phyloP scores from a whole-genome alignment of 2,113 vertebrate genomes.

The Ceyx melanurus region DNA sequence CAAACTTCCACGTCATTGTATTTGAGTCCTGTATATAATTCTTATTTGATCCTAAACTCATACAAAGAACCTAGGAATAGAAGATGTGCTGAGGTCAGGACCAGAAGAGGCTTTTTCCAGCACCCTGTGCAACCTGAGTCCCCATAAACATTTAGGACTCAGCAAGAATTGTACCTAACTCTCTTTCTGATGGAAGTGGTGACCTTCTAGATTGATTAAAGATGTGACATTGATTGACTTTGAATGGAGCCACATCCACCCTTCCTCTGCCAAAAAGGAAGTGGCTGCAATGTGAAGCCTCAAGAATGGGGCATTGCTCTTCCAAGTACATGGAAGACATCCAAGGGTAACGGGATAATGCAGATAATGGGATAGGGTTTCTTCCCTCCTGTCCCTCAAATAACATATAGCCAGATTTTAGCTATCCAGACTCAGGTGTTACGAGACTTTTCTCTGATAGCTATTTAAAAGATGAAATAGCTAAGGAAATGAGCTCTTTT shows the following conservation, averaged over 20 bases:
- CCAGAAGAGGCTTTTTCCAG: constrained; percentile 2
- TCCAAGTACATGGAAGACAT: constrained; percentile 67
- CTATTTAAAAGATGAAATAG: constrained; percentile 19
- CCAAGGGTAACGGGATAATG: constrained; percentile 59
- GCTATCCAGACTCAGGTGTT: neutral
- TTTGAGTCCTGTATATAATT: neutral
- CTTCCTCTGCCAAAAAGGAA: constrained; percentile 60
- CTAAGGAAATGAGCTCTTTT: constrained; percentile 38
- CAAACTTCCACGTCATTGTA: neutral
- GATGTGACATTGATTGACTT: constrained; percentile 63
- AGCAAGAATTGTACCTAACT: constrained; percentile 47
- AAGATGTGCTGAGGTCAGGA: constrained; percentile 30
- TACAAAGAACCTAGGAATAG: neutral
- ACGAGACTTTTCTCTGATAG: neutral
- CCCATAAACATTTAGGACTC: constrained; percentile 42
- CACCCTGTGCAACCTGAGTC: constrained; percentile 30
- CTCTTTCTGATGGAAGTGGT: constrained; percentile 5
- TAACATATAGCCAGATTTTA: constrained; percentile 29
- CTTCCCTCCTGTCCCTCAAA: constrained; percentile 54
- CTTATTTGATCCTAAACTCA: neutral
- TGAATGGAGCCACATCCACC: constrained; percentile 68
- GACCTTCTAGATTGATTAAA: constrained; percentile 59
- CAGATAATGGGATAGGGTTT: constrained; percentile 66
- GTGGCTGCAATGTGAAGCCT: constrained; percentile 65
- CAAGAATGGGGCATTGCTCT: constrained; percentile 54